These are phyloP conservation scores for Drosophila infuscata DNA, from an alignment of 2,888 invertebrate species.

Conservation along the genomic window DNA sequence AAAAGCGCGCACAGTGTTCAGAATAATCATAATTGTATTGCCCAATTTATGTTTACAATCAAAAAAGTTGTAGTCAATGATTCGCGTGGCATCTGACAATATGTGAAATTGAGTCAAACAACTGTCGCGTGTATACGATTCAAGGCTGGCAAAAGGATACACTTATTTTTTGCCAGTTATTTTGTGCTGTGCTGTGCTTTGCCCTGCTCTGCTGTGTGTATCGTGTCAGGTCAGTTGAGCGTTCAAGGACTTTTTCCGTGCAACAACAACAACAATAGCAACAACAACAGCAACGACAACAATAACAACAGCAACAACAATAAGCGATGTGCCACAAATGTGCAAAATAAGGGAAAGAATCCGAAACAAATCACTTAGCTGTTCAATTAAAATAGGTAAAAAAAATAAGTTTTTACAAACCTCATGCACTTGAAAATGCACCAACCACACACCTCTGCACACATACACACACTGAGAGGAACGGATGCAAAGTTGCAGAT, in stretches of 20 bases:
- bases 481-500: conserved; percentile 13
- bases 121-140: conserved; percentile 62
- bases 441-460: conserved; percentile 9
- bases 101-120: conserved; percentile 24
- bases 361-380: conserved; percentile 30
- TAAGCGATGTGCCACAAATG: conserved; percentile 36
- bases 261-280: conserved; percentile 38
- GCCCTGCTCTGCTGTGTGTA: conserved; percentile 55
- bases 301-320: conserved; percentile 44
- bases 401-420: conserved; percentile 33
- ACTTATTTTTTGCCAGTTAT: conserved; percentile 40
- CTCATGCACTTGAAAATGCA: conserved; percentile 74
- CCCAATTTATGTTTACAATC: conserved; percentile 22
- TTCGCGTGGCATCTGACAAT: conserved; percentile 19
- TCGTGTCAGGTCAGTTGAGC: conserved; percentile 81
- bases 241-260: conserved; percentile 74
- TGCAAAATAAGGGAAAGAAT: conserved; percentile 42
- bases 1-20: conserved; percentile 49
- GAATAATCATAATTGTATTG: conserved; percentile 12
- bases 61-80: conserved; percentile 21
- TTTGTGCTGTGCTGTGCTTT: conserved; percentile 19
- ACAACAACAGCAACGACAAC: conserved; percentile 37
- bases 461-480: neutral
- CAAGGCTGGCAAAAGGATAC: conserved; percentile 53
- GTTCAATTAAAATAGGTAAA: conserved; percentile 60